Conservation (phyloP, 2,888 invertebrate species). For the Cheilosia variabilis region DNA sequence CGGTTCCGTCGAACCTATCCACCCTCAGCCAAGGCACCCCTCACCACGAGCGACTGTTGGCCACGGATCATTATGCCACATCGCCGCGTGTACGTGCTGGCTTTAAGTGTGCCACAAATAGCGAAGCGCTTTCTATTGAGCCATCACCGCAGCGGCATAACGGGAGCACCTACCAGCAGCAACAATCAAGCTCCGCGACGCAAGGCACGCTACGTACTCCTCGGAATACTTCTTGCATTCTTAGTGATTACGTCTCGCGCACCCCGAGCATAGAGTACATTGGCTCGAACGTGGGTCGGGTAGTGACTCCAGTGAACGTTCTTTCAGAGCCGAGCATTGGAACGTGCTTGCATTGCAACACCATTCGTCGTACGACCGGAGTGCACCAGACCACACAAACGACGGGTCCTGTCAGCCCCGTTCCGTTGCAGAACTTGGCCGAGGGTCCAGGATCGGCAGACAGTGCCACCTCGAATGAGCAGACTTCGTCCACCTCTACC, state of each 20-base stretch:
- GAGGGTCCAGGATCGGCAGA: slow-evolving; percentile 48
- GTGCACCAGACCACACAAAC: slow-evolving; percentile 84
- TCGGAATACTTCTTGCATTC: slow-evolving; percentile 60
- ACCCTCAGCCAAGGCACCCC: slow-evolving; percentile 54
- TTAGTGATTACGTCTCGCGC: slow-evolving; percentile 77
- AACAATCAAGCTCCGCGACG: slow-evolving; percentile 46
- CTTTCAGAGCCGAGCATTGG: slow-evolving; percentile 77
- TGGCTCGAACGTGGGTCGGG: slow-evolving; percentile 76
- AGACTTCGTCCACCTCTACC: slow-evolving; percentile 73
- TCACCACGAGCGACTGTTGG: slow-evolving; percentile 71
- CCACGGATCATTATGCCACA: slow-evolving; percentile 78
- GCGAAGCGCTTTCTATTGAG: slow-evolving; percentile 60
- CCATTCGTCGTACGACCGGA: slow-evolving; percentile 82
- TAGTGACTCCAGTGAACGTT: slow-evolving; percentile 78
- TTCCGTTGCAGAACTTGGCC: slow-evolving; percentile 79
- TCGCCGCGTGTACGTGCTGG: slow-evolving; percentile 78
- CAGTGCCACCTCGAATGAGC: slow-evolving; percentile 58
- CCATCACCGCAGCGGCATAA: slow-evolving; percentile 65
- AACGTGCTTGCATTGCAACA: slow-evolving; percentile 83
- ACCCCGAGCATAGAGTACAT: slow-evolving; percentile 78
- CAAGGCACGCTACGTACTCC: slow-evolving; percentile 33
- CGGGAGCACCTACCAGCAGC: slow-evolving; percentile 33
- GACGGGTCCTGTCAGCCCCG: slow-evolving; percentile 83
- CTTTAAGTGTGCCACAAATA: slow-evolving; percentile 45
- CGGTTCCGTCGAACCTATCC: slow-evolving; percentile 53